Evolutionary conservation across 2,113 vertebrate species (phyloP).

Genomic region (Siniperca knerii): DNA sequence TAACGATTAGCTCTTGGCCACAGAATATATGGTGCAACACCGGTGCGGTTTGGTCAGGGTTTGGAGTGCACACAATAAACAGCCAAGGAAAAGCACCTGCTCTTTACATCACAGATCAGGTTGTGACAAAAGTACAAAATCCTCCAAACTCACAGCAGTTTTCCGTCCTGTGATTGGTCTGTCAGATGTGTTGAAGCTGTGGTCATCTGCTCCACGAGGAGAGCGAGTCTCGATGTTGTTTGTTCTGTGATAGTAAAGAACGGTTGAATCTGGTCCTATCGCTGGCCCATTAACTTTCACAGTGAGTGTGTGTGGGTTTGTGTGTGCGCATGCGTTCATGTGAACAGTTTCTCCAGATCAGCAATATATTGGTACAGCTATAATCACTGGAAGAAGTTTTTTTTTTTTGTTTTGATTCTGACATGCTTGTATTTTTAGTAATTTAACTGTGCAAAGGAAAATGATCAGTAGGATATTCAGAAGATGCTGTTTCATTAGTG

Average conservation of each 20-base stretch:
- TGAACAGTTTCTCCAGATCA: conserved; percentile 68
- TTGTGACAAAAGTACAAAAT: background rate
- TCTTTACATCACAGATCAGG: background rate
- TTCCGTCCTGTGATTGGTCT: conserved; percentile 17
- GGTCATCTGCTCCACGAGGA: conserved; percentile 33
- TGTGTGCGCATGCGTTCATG: conserved; percentile 20
- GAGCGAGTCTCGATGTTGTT: conserved; percentile 44
- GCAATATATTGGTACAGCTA: conserved; percentile 73
- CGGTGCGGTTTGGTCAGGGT: background rate
- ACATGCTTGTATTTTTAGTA: conserved; percentile 64
- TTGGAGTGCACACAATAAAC: background rate
- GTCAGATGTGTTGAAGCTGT: conserved; percentile 7
- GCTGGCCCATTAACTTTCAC: conserved; percentile 32
- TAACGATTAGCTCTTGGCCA: background rate
- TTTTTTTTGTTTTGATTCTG: conserved; percentile 47
- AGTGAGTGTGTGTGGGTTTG: conserved; percentile 20
- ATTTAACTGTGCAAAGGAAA: conserved; percentile 54
- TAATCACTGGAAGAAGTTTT: conserved; percentile 50
- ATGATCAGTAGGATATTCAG: background rate
- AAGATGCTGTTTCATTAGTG: conserved; percentile 15
- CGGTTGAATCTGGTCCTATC: conserved; percentile 26
- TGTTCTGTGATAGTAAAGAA: conserved; percentile 56
- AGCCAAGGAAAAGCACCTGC: background rate
- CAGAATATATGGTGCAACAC: background rate
- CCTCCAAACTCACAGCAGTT: background rate